Evolutionary conservation across 1,140 invertebrate genomes (phyloP).

Genomic region (Caenorhabditis elegans): WBcel235 BX284602.5:8765001-8765500

Average conservation of each 20-base stretch:
- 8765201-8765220: background rate
- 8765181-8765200: background rate
- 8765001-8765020: too few relatives aligned
- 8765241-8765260: conserved; percentile 7
- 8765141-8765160: background rate
- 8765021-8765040: background rate
- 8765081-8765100: background rate
- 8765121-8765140: background rate
- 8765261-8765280: background rate
- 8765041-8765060: conserved; percentile 25
- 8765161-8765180: background rate
- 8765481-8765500: background rate
- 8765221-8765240: background rate
- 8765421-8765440: background rate
- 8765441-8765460: background rate
- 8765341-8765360: too few relatives aligned
- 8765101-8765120: background rate
- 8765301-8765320: background rate
- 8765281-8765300: background rate
- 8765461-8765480: background rate
- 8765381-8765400: background rate
- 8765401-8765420: background rate
- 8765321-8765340: background rate
- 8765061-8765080: conserved; percentile 20
- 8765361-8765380: background rate